Evolutionary conservation across 2,888 invertebrate genomes (phyloP).

Genomic region (Drosophila fulvimacula): DNA sequence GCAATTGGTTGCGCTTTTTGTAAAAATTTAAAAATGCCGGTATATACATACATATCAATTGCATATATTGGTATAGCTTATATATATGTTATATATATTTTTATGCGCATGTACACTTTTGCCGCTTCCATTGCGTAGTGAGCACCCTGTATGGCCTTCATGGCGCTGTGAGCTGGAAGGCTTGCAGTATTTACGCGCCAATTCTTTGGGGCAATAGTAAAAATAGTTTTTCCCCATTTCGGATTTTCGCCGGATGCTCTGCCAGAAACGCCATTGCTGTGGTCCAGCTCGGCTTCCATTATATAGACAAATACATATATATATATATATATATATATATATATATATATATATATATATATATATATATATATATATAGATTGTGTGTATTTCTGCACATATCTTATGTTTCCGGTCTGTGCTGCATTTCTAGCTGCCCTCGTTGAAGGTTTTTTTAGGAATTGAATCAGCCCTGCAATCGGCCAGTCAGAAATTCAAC

Average conservation of each 20-base stretch:
- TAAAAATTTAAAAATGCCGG: no score
- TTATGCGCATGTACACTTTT: conserved; percentile 32
- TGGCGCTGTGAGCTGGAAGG: conserved; percentile 31
- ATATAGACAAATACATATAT: conserved; percentile 7
- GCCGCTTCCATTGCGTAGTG: conserved; percentile 21
- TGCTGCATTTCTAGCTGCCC: conserved; percentile 15
- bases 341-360: background rate
- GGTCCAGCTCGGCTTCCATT: conserved; percentile 22
- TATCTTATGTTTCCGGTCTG: background rate
- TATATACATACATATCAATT: background rate
- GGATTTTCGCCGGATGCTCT: conserved; percentile 51
- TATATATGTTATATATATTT: no score
- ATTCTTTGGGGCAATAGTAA: conserved; percentile 61
- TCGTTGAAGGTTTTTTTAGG: conserved; percentile 31
- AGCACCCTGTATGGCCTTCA: conserved; percentile 47
- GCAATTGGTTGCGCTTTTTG: no score
- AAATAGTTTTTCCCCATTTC: conserved; percentile 41
- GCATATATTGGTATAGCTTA: no score
- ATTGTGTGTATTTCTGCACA: background rate
- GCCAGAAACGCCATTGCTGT: conserved; percentile 38
- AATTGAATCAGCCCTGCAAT: conserved; percentile 30
- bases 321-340: conserved; percentile 1
- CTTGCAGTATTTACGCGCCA: conserved; percentile 61
- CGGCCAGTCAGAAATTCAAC: conserved; percentile 4
- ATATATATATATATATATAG: conserved; percentile 1